These are phyloP conservation scores for Chaetogeoica ovagalla DNA, from an alignment of 2,888 invertebrate species.

Conservation along the genomic window DNA sequence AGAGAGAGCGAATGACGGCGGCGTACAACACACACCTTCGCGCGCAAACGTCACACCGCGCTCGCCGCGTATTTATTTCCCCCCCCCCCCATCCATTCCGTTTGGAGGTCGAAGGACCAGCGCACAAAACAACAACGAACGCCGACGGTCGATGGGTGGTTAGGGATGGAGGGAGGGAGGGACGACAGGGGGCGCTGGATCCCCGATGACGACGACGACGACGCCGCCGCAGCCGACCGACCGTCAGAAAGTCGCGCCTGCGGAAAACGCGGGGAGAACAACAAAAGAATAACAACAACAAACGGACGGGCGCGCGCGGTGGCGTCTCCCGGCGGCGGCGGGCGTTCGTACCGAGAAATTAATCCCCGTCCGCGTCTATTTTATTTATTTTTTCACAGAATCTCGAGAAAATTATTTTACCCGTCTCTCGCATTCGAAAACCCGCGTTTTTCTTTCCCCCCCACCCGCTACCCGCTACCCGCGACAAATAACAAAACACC, in stretches of 20 bases:
- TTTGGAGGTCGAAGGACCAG: constrained; percentile 8
- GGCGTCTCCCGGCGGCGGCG: no score
- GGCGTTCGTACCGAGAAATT: no score
- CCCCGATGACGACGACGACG: not conserved
- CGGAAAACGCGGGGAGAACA: not conserved
- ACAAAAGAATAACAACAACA: not conserved
- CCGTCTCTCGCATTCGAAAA: no score
- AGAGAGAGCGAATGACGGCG: not conserved
- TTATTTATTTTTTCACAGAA: not conserved
- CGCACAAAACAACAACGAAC: not conserved
- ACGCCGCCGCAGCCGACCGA: not conserved
- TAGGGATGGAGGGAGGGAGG: not conserved
- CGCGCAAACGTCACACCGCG: not conserved
- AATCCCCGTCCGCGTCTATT: no score
- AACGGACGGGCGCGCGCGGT: not conserved
- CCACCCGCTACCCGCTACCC: no score
- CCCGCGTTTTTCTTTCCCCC: no score
- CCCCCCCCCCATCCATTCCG: no score
- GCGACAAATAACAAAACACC: no score
- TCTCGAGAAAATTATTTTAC: no score
- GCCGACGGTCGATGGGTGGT: not conserved
- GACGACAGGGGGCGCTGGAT: not conserved
- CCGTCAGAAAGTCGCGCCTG: not conserved
- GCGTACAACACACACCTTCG: not conserved
- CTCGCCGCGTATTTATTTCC: not conserved